These are phyloP conservation scores for Lagorchestes hirsutus DNA, from an alignment of 2,797 vertebrate species.

Conservation along the genomic window DNA sequence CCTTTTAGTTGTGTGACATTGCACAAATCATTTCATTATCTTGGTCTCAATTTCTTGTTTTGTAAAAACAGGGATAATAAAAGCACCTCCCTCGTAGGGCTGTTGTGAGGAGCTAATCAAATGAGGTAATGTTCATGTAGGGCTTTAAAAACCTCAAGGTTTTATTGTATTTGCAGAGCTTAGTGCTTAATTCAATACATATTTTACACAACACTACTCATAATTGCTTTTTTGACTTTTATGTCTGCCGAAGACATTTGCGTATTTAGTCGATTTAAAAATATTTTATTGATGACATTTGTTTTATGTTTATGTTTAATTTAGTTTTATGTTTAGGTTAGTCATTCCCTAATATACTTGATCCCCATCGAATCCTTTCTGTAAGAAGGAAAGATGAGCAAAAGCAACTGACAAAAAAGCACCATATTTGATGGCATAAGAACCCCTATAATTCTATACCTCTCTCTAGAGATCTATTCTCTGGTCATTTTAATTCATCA, in stretches of 20 bases:
- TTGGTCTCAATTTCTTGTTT: neutral
- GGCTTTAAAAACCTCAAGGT: neutral
- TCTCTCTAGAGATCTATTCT: neutral
- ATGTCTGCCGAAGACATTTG: neutral
- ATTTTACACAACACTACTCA: neutral
- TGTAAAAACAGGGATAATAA: neutral
- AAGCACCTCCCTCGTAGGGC: neutral
- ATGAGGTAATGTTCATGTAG: neutral
- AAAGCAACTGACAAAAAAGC: neutral
- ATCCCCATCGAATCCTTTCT: neutral
- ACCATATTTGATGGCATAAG: neutral
- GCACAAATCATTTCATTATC: neutral
- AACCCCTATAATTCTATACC: neutral
- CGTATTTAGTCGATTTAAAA: neutral
- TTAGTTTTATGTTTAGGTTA: neutral
- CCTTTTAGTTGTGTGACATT: neutral
- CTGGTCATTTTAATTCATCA: neutral
- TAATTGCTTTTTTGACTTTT: neutral
- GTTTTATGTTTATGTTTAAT: neutral
- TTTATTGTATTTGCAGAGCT: neutral
- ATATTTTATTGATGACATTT: neutral
- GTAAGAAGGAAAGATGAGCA: neutral
- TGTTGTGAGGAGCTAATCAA: neutral
- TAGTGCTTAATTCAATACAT: neutral
- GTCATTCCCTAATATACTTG: neutral